phyloP scores from a whole-genome alignment of 2,797 vertebrate genomes.

The Phoebastria nigripes region DNA sequence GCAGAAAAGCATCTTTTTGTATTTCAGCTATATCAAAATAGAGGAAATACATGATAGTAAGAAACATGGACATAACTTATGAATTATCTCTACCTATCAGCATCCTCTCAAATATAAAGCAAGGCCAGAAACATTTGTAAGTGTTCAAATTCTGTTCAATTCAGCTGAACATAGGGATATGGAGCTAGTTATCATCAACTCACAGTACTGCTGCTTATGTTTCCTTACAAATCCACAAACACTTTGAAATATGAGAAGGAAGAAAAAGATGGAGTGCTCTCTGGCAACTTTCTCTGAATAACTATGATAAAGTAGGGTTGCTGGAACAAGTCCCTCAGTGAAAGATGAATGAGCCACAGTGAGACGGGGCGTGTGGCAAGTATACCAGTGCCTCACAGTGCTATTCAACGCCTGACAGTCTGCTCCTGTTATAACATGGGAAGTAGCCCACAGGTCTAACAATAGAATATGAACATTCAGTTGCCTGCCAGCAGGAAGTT shows the following conservation, averaged over 20 bases:
- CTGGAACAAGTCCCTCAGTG: not conserved
- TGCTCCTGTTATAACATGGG: not conserved
- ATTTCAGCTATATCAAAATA: not conserved
- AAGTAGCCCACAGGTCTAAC: not conserved
- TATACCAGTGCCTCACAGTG: not conserved
- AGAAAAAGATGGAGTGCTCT: not conserved
- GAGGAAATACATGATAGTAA: not conserved
- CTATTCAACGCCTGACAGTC: not conserved
- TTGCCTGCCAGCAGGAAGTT: not conserved
- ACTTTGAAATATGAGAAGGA: not conserved
- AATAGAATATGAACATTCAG: not conserved
- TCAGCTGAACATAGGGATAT: not conserved
- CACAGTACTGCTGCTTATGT: not conserved
- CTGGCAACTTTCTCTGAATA: not conserved
- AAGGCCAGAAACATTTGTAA: not conserved
- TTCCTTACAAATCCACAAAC: not conserved
- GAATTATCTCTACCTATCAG: not conserved
- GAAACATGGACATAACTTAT: not conserved
- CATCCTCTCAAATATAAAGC: not conserved
- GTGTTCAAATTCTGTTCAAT: not conserved
- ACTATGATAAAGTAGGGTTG: not conserved
- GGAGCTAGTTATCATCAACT: not conserved
- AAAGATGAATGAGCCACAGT: not conserved
- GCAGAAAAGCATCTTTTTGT: not conserved
- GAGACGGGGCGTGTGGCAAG: not conserved